Base-by-base conservation (phyloP, 2,888 invertebrate species). In the Himalopsyche kuldschensis region DNA sequence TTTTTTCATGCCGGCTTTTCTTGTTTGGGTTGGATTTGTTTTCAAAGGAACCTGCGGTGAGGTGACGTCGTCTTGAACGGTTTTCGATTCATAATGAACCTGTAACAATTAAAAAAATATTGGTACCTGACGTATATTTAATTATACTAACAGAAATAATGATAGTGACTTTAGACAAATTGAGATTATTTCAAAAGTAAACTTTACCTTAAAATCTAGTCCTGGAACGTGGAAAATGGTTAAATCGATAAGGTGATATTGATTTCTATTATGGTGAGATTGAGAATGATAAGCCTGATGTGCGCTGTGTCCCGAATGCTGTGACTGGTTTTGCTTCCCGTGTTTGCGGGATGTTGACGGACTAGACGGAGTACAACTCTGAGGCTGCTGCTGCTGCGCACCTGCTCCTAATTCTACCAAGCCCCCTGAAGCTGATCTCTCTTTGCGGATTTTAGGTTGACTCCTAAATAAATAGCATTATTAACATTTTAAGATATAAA, bases 221-320 rank as follows among this genome's bases (percentile, higher is more conserved):
- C 97, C 97, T 2, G 98, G 97, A 89, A 98, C 97, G 87, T 97
- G 94, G 90, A 98, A 98, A 85, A 97, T 95, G 4, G 97, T 97
- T 85, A 96, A 91, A 90, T 97, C 97, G 0, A 95, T 92, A 80
- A 94, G 89, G 89, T 94, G 90, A 86, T 93, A 90, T 87, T 90
- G 84, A 87, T 89, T 88, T 89, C 90, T 24, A 87, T 90, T 87
- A 88, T 90, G 86, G 75, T 85, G 86, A 8, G 84, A 82, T 48
- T 84, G 84, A 10, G 84, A 84, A 86, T 89, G 90, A 0, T 90
- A 88, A 32, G 88, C 87, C 79, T 82, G 79, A 35, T 84, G 83
- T 1, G 69, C 41, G n/a, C 78, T 82, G 24, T 84, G 84, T 11
- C 76, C 41, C 75, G 85, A 80, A 35, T 85, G 78, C 69, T 85